Base-by-base conservation (phyloP, 2,888 invertebrate genomes). In the Ectobius pallidus region DNA sequence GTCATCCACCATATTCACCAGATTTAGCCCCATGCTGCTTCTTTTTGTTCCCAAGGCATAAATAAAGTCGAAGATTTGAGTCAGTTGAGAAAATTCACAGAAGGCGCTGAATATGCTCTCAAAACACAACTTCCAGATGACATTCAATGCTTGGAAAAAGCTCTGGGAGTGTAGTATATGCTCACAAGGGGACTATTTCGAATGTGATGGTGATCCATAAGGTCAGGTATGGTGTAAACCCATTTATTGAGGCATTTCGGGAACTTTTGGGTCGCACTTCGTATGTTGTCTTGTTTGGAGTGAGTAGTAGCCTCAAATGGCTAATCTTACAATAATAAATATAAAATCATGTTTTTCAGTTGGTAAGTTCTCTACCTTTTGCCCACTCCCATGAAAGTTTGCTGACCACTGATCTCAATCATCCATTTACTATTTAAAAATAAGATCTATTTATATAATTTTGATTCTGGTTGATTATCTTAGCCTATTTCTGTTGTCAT, bases 191-290 rank as follows among this genome's bases (percentile, higher is more conserved):
- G 61, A 61, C 27, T 27, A 25, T n/a, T 58, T 25, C 25, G 25
- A 58, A 58, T 20, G 2, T 27, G 58, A 58, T 30, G 27, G 61
- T 61, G 61, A 27, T 1, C 25, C 20, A 61, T 61, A 58, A 0
- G 30, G 1, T 27, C 32, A 11, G 14, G 9, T 30, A 30, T 61
- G 1, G 1, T 61, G 11, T 61, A 4, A 7, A n/a, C 18, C 11
- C 18, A 52, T 6, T 52, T 52, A 9, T 6, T 52, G 22, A 2
- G 14, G 2, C 3, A 61, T 61, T 61, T 25, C 11, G 1, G 30
- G 22, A 61, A 61, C 61, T 25, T 30, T 25, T 46, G 46, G 46
- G n/a, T 46, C 7, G n/a, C n/a, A 46, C 46, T n/a, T 46, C 46
- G n/a, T 46, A 46, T 46, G 14, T 39, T 39, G 6, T 14, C 39